These are phyloP conservation scores for Brachionus paranguensis DNA, from an alignment of 1,140 invertebrate species.

Conservation along the genomic window DNA sequence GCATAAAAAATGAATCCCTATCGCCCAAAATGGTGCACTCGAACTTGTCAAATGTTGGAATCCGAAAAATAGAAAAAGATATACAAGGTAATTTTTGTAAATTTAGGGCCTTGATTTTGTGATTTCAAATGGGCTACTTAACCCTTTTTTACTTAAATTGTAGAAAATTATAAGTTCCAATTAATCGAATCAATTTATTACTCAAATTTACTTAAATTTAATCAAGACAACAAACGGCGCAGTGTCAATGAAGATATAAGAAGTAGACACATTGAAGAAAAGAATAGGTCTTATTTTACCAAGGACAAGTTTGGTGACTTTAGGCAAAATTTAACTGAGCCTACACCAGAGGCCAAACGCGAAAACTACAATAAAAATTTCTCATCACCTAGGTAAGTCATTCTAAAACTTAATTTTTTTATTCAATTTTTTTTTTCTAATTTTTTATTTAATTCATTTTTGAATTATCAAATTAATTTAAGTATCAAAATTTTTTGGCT, in stretches of 20 bases:
- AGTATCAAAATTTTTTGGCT: no score
- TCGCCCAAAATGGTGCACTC: neutral
- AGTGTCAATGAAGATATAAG: neutral
- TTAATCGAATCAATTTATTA: conserved; percentile 34
- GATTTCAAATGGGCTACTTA: neutral
- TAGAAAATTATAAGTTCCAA: neutral
- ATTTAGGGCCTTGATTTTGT: neutral
- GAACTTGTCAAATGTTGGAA: neutral
- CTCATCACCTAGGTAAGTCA: neutral
- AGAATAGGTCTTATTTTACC: neutral
- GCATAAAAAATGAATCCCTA: neutral
- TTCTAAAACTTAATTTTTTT: neutral
- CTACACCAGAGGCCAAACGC: neutral
- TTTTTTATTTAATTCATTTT: no score
- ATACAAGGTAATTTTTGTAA: neutral
- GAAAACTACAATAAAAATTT: neutral
- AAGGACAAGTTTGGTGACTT: neutral
- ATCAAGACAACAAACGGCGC: conserved; percentile 28
- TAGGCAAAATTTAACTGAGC: neutral
- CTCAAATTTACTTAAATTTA: conserved; percentile 34
- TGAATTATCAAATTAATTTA: no score
- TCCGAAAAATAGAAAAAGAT: neutral
- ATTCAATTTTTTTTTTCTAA: neutral
- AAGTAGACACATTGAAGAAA: neutral
- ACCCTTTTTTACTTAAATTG: neutral